Evolutionary conservation across 1,140 invertebrate genomes (phyloP), one percentile per base, ranked within the genome.

Genomic region (Procambarus clarkii): DNA sequence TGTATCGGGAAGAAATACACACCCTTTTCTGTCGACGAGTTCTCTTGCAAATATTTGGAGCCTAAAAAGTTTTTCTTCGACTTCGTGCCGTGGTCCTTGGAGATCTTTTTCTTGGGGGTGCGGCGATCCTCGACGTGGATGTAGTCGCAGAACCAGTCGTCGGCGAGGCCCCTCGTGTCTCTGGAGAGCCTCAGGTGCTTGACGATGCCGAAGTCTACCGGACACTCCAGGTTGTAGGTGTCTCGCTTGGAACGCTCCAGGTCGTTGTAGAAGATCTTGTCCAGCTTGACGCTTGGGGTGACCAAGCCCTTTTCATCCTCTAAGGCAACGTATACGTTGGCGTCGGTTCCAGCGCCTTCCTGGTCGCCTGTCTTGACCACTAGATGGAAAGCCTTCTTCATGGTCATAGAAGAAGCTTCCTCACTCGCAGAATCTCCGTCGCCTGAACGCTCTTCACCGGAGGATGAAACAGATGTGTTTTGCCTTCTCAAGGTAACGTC

Each of bases 81-180:
- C 78, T 94, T 94, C 77, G 95, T 94, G 94, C 94, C 95, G 15
- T 95, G 93, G 74, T 94, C 94, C 3, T 95, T 93, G 2, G 95
- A 95, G 91, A 95, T 95, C 48, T 94, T 93, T 86, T 93, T 94
- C 77, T 81, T 91, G n/a, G 88, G 78, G 3, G 48, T 34, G 13
- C 86, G 84, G 18, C 71, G 77, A 45, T 93, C 79, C 71, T 93
- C 93, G 4, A 94, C 90, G 45, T 91, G 83, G 46, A 94, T 92
- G 24, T 86, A 81, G 78, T 94, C 93, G 21, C 93, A 79, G 84
- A 93, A 94, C 93, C 93, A 94, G 78, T 74, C 64, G 81, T 93
- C 93, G n/a, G 93, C 93, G 48, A 94, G 34, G 34, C 93, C 93
- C 21, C 34, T 44, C 11, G 34, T 89, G 85, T 93, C 93, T 60